These are phyloP conservation scores for Tipula lateralis DNA, from an alignment of 2,888 invertebrate genomes.

Conservation along the genomic window DNA sequence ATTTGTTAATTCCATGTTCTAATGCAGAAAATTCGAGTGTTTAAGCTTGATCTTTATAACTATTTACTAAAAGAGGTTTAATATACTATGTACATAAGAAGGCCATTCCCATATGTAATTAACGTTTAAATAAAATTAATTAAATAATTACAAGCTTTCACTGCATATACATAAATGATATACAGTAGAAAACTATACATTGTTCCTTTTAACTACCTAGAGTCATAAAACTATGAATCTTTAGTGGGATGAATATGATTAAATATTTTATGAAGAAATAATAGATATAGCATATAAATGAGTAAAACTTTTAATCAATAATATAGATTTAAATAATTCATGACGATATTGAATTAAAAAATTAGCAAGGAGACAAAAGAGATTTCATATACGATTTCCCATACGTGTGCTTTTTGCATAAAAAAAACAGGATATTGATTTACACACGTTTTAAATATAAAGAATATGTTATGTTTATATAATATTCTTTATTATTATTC, in stretches of 20 bases:
- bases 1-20: neutral
- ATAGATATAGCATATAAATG: neutral
- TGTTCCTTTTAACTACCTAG: neutral
- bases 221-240: slow-evolving; percentile 11
- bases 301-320: neutral
- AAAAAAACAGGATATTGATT: slow-evolving; percentile 12
- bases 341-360: neutral
- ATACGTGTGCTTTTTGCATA: neutral
- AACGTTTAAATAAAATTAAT: neutral
- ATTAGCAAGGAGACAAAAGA: neutral
- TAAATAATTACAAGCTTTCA: neutral
- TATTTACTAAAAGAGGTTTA: neutral
- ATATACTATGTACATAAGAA: neutral
- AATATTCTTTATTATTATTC: neutral
- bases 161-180: neutral
- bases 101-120: neutral
- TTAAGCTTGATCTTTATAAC: neutral
- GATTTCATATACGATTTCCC: neutral
- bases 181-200: neutral
- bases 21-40: neutral
- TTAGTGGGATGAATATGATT: neutral
- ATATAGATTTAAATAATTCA: neutral
- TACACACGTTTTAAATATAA: neutral
- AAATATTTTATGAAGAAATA: neutral
- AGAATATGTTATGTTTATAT: too few relatives aligned